Evolutionary conservation across 2,888 invertebrate species (phyloP), one percentile per base, ranked within the genome.

Genomic region (Metalampra italica): DNA sequence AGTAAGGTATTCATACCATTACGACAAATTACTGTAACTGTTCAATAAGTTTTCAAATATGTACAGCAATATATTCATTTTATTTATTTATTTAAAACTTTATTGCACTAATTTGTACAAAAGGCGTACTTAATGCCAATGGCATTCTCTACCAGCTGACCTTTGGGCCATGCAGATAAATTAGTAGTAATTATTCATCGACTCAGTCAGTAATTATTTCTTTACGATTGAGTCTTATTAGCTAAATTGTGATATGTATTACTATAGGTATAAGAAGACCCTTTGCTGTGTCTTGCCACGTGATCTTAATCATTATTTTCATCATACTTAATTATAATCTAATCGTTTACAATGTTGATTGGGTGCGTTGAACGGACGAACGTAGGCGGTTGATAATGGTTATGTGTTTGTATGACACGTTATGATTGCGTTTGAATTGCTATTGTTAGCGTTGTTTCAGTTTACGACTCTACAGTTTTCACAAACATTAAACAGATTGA

Each of bases 331-430:
- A 72, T 74, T 69, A 22, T 22, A 22, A 22, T 22, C 22, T 22
- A 22, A 22, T 22, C 5, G 22, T 22, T 3, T 22, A 64, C 60
- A 55, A 51, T 58, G 59, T 53, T 58, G 66, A 72, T 70, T 73
- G 71, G 57, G 53, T 66, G 62, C 71, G 64, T 68, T 71, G 66
- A 71, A 70, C 69, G 67, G 55, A 59, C 62, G 45, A 41, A 45
- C 22, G 22, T 2, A 22, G 22, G 45, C 52, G 53, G 56, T 66
- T 65, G 66, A 71, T 75, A 68, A 62, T 53, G 40, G 58, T 54
- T 58, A 14, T 15, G 29, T 40, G 59, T 62, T 60, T 62, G 60
- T 64, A 61, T 56, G 66, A 62, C 63, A 57, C 60, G 64, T 69
- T 63, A 60, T 57, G 56, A 69, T 64, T 67, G 62, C 59, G 59